phyloP scores from a whole-genome alignment of 2,113 vertebrate genomes.

The Stigmatopora nigra region DNA sequence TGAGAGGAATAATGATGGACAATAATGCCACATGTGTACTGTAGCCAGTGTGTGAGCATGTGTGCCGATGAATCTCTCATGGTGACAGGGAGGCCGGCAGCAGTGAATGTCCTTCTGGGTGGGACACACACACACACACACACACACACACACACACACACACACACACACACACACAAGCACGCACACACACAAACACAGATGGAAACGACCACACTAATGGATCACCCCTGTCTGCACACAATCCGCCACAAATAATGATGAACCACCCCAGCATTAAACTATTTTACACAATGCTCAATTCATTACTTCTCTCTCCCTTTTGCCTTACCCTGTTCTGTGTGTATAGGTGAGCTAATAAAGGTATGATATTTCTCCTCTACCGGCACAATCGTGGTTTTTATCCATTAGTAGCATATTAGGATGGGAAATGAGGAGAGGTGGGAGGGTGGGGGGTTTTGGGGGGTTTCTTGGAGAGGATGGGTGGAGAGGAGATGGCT shows the following conservation, averaged over 20 bases:
- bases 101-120: constrained; percentile 69
- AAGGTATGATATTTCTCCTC: constrained; percentile 70
- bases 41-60: constrained; percentile 33
- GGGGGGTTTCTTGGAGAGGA: background rate
- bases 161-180: constrained; percentile 26
- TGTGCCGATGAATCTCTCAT: constrained; percentile 65
- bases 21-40: constrained; percentile 62
- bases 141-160: constrained; percentile 49
- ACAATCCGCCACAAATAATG: constrained; percentile 77
- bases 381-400: constrained; percentile 64
- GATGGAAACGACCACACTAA: constrained; percentile 70
- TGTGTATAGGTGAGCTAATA: constrained; percentile 69
- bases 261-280: constrained; percentile 75
- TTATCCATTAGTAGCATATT: constrained; percentile 68
- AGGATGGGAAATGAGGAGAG: constrained; percentile 46
- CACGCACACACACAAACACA: constrained; percentile 48
- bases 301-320: constrained; percentile 67
- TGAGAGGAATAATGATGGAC: constrained; percentile 58
- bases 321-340: constrained; percentile 30
- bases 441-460: constrained; percentile 30
- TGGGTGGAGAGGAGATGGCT: constrained; percentile 31
- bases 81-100: constrained; percentile 70
- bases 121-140: constrained; percentile 41
- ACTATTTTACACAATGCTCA: constrained; percentile 75
- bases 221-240: constrained; percentile 76